Conservation (phyloP, 2,113 vertebrate species). For the Coptodon rendalli region DNA sequence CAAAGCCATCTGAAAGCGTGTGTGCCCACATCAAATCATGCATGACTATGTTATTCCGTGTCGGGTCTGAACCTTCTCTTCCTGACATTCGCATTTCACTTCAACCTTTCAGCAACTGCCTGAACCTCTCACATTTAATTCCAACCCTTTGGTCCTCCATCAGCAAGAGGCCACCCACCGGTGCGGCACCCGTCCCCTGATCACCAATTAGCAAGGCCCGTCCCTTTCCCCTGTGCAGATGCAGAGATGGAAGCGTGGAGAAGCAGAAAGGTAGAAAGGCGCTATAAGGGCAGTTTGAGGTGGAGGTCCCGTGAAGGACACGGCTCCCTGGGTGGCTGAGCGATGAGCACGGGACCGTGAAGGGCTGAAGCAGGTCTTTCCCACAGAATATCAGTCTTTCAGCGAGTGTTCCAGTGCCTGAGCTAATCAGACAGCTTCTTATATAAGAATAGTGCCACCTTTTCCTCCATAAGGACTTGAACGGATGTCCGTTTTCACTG, state of each 20-base stretch:
- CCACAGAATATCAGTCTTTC: conserved; percentile 49
- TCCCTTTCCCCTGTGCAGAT: background rate
- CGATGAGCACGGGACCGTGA: conserved; percentile 66
- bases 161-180: conserved; percentile 38
- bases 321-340: conserved; percentile 67
- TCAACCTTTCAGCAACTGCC: conserved; percentile 25
- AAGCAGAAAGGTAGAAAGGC: conserved; percentile 42
- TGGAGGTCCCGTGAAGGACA: conserved; percentile 73
- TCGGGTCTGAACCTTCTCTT: background rate
- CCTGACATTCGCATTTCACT: conserved; percentile 19
- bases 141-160: conserved; percentile 22
- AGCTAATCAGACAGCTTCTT: conserved; percentile 3
- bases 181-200: conserved; percentile 47
- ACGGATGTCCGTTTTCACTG: background rate
- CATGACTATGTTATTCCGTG: background rate
- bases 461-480: background rate
- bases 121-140: conserved; percentile 12
- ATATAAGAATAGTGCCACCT: background rate
- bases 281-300: conserved; percentile 43
- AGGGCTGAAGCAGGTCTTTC: conserved; percentile 64
- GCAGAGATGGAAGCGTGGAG: conserved; percentile 18
- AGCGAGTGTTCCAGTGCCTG: conserved; percentile 14
- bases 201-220: conserved; percentile 58
- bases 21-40: background rate
- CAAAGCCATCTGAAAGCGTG: background rate